Percentiles rank a stretch among this genome's conserved stretches.
Conservation (phyloP, 2,888 invertebrate species). For the Polietes domitor region DNA sequence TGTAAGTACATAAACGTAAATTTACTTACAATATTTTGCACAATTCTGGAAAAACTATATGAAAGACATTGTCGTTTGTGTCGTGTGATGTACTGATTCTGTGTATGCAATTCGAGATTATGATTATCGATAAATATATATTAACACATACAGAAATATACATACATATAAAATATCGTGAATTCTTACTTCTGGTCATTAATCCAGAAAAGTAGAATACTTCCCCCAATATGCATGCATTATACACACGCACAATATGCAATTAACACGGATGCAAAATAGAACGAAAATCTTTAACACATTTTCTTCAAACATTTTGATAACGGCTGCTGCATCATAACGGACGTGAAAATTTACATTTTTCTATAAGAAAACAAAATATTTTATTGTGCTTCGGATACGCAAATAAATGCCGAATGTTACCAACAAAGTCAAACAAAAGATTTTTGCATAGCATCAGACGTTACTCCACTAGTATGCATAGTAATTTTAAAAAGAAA, state of each 20-base stretch:
- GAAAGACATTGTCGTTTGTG: too few species aligned
- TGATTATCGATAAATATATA: too few species aligned
- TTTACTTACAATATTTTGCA: too few species aligned
- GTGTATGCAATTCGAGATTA: too few species aligned
- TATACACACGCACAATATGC: slow-evolving; percentile 12
- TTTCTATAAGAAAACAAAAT: slow-evolving; percentile 13
- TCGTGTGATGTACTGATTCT: too few species aligned
- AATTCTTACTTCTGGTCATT: neutral
- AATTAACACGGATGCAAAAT: slow-evolving; percentile 36
- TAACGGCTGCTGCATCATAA: slow-evolving; percentile 49
- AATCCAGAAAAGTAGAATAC: neutral
- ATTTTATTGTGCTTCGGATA: slow-evolving; percentile 53
- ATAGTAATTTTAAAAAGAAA: slow-evolving; percentile 13
- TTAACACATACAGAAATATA: too few species aligned
- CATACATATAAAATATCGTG: too few species aligned
- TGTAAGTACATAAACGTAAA: too few species aligned
- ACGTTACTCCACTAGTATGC: neutral
- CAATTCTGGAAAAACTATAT: too few species aligned
- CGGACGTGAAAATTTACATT: slow-evolving; percentile 49
- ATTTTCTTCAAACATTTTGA: slow-evolving; percentile 47
- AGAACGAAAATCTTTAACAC: slow-evolving; percentile 43
- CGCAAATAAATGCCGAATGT: slow-evolving; percentile 58
- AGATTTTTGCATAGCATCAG: slow-evolving; percentile 16
- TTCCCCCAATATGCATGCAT: neutral
- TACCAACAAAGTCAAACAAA: slow-evolving; percentile 1